Base-by-base conservation (phyloP, 2,113 vertebrate species). In the Tiliqua scincoides region DNA sequence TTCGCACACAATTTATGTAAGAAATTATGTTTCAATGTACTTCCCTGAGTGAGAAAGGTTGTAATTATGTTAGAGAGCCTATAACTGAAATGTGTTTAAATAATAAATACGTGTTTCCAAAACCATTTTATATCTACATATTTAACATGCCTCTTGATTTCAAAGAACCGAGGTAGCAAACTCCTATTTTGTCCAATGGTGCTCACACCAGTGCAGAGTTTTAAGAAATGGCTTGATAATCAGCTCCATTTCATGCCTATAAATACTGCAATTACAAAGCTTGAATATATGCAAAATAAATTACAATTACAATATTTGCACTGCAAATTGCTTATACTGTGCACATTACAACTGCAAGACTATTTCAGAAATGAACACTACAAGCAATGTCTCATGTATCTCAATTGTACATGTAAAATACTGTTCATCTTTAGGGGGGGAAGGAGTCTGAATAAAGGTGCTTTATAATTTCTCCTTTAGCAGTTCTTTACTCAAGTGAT, bases 231-330 rank as follows among this genome's bases (percentile, higher is more conserved):
- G 27, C 52, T 61, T 61, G 75, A 79, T 90, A 89, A 92, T 89
- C 93, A 92, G 89, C 89, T 94, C 88, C 89, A 91, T 93, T 94
- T 95, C 90, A 94, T 93, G 87, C 78, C 84, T 91, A 94, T 93
- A 93, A 94, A 94, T 96, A 96, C 94, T 95, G 91, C 91, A 95
- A 94, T 94, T 95, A 94, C 87, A 86, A 91, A 95, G 92, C 91
- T 91, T 92, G 88, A 92, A 94, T 92, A 90, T 88, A 91, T 87
- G 91, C 92, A 91, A 93, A 94, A 91, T 91, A 95, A 94, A 95
- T 95, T 94, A 93, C 94, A 94, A 92, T 87, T 93, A 92, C 89
- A 92, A 91, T 93, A 93, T 94, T 94, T 95, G 89, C 89, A 89
- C 89, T 93, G 89, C 91, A 93, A 90, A 94, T 93, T 95, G 91